These are phyloP conservation scores for Smutsia gigantea DNA, from an alignment of 2,797 vertebrate species.

Conservation along the genomic window DNA sequence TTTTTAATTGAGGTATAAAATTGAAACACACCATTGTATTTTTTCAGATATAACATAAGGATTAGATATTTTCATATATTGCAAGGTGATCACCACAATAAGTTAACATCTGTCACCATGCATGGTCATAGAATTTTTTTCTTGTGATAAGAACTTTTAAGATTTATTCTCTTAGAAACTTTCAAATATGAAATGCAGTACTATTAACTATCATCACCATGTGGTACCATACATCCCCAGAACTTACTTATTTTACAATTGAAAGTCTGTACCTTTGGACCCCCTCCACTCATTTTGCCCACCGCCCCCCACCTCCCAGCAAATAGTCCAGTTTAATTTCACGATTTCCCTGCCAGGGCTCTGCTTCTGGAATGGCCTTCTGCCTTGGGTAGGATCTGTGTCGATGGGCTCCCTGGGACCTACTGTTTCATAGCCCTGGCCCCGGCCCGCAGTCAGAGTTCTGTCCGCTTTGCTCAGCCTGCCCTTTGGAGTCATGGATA, in stretches of 20 bases:
- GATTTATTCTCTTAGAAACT: background rate
- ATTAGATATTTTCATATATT: background rate
- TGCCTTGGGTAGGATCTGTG: background rate
- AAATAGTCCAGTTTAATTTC: background rate
- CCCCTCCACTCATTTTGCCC: background rate
- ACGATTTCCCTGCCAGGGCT: background rate
- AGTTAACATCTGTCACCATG: background rate
- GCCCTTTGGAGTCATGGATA: background rate
- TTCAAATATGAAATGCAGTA: background rate
- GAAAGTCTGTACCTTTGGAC: background rate
- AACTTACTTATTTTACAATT: background rate
- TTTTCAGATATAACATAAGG: background rate
- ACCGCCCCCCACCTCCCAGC: background rate
- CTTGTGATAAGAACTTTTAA: background rate
- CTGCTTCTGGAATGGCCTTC: background rate
- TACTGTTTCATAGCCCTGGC: background rate
- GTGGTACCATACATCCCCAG: background rate
- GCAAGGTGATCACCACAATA: background rate
- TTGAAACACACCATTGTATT: background rate
- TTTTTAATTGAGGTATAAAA: background rate
- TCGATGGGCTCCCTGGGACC: background rate
- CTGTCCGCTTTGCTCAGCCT: background rate
- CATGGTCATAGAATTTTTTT: background rate
- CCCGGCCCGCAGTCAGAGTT: background rate
- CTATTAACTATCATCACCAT: background rate